Evolutionary conservation across 2,113 vertebrate genomes (phyloP), one percentile per base, ranked within the genome.

Genomic region (Mesoclemmys tuberculata): DNA sequence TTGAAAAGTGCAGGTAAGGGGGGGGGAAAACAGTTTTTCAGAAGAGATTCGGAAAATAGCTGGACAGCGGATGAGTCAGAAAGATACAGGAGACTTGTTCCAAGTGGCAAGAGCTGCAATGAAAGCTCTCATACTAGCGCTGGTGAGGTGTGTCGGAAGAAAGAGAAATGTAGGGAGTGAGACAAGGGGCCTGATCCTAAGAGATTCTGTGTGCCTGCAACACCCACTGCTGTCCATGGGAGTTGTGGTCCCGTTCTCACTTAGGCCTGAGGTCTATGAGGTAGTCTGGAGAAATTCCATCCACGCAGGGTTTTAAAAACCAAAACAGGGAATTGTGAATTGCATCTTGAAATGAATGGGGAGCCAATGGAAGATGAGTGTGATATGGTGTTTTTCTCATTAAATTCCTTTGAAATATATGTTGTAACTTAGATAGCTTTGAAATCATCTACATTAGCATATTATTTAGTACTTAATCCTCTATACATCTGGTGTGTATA

Each of bases 401-500:
- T 75, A 38, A 38, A 38, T 38, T 71, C n/a, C 19, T 94, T 61
- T 55, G 22, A 58, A 91, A 92, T 71, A n/a, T 38, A 71, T 38
- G 54, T 44, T 49, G 48, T 86, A 64, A 4, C 35, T 68, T 27
- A 55, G 77, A 19, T 85, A 92, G 44, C 31, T 96, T 71, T 83
- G 87, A 80, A 91, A 80, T 12, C 19, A 84, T 89, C 85, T 52
- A 38, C 48, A 44, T 64, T 21, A 49, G 52, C 18, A 49, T 68
- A 61, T 85, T 61, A 85, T 1, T 90, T 22, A 64, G 18, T 21
- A 5, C n/a, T 35, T n/a, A 68, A 11, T 93, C 52, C 81, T 55
- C 74, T 51, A 61, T 51, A 48, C 49, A 92, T 95, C 71, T 93
- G 92, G 88, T 68, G 89, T 86, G 84, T 24, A 91, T 44, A 77